Conservation (phyloP, 2,888 invertebrate genomes). For the Acholoe squamosa region DNA sequence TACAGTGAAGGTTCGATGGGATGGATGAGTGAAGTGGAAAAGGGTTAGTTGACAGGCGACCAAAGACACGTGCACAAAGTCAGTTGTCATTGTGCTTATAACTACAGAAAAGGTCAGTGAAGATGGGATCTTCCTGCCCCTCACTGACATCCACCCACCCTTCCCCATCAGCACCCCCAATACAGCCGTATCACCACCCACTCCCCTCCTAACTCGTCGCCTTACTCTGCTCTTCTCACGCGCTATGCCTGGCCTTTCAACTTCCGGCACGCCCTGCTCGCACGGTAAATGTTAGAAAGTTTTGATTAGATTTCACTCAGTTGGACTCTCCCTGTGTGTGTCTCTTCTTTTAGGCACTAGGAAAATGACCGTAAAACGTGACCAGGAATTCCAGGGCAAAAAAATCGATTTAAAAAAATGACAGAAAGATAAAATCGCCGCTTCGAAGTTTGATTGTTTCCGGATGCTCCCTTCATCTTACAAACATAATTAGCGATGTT, state of each 20-base stretch:
- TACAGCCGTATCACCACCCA: too few relatives aligned
- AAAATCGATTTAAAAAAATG: not conserved
- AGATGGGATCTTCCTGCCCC: not conserved
- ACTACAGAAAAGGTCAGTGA: conserved; percentile 23
- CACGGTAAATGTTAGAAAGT: conserved; percentile 22
- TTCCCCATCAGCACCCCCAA: not conserved
- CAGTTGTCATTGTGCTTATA: conserved; percentile 28
- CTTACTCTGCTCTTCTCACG: not conserved
- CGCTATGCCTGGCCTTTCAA: conserved; percentile 42
- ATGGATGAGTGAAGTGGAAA: not conserved
- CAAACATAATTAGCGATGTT: not conserved
- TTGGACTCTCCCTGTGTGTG: not conserved
- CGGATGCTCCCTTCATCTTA: not conserved
- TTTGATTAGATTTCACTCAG: conserved; percentile 30
- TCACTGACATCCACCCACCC: not conserved
- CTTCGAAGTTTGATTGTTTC: not conserved
- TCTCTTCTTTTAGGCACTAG: not conserved
- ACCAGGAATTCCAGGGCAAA: conserved; percentile 5
- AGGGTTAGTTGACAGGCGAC: not conserved
- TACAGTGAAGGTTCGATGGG: not conserved
- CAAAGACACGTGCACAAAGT: not conserved
- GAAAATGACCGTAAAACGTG: not conserved
- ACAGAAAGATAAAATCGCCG: not conserved
- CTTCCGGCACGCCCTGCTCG: conserved; percentile 23
- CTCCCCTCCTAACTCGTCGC: not conserved